These are phyloP conservation scores for Cyanocitta stelleri DNA, from an alignment of 2,113 vertebrate species.

Conservation along the genomic window DNA sequence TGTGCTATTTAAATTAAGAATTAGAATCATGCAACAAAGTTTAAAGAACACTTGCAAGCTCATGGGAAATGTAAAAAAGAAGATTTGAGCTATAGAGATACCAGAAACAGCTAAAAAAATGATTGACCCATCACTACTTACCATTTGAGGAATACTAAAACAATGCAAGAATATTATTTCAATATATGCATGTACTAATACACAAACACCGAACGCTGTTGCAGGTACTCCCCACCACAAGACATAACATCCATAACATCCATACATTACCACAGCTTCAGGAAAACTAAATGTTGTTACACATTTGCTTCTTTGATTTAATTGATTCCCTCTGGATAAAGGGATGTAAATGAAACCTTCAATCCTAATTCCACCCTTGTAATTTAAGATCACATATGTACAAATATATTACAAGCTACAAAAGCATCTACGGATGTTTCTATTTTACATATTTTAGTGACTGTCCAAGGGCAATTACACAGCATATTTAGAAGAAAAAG, in stretches of 20 bases:
- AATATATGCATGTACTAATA: background rate
- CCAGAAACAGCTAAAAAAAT: background rate
- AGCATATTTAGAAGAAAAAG: background rate
- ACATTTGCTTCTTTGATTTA: background rate
- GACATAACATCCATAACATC: background rate
- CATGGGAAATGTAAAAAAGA: background rate
- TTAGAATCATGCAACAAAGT: background rate
- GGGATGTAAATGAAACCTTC: background rate
- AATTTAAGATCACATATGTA: background rate
- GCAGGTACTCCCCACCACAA: background rate
- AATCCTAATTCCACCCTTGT: background rate
- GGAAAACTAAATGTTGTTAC: background rate
- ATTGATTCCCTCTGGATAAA: background rate
- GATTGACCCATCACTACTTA: background rate
- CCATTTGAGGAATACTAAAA: background rate
- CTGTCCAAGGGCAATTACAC: background rate
- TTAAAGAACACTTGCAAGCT: background rate
- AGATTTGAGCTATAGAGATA: background rate
- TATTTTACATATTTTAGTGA: background rate
- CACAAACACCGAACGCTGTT: background rate
- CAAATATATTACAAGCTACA: background rate
- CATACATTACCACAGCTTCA: background rate
- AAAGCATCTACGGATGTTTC: background rate
- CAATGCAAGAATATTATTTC: background rate
- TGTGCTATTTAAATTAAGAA: background rate